Percentiles rank a stretch among this genome's conserved stretches.
These are phyloP conservation scores for Eilema depressum DNA, from an alignment of 2,888 invertebrate genomes.

Conservation along the genomic window DNA sequence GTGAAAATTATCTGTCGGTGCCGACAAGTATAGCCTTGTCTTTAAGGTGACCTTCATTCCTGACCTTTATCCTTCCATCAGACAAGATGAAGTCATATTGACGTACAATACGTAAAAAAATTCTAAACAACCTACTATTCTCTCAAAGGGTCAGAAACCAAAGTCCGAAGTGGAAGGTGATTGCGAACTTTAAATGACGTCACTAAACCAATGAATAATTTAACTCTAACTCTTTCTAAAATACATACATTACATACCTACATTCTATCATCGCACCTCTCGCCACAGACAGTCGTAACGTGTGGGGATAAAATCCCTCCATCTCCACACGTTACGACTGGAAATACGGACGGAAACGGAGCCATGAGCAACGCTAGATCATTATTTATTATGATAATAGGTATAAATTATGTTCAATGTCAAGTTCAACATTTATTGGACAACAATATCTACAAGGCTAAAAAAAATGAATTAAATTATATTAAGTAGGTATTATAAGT, in stretches of 20 bases:
- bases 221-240: too few relatives aligned
- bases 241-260: too few relatives aligned
- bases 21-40: too few relatives aligned
- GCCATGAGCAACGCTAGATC: too few relatives aligned
- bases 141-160: background rate
- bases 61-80: background rate
- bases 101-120: background rate
- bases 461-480: background rate
- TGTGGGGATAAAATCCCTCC: too few relatives aligned
- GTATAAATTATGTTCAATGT: background rate
- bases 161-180: background rate
- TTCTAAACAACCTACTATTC: background rate
- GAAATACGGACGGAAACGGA: too few relatives aligned
- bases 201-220: background rate
- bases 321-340: too few relatives aligned
- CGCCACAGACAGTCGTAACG: too few relatives aligned
- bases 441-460: background rate
- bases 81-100: conserved; percentile 1
- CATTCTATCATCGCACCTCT: too few relatives aligned
- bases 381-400: background rate
- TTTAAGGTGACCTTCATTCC: background rate
- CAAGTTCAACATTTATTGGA: background rate
- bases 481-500: background rate
- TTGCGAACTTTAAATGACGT: background rate
- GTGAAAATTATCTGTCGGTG: too few relatives aligned